phyloP scores from a whole-genome alignment of 2,113 vertebrate genomes.

The Myrmophylax atrothorax region DNA sequence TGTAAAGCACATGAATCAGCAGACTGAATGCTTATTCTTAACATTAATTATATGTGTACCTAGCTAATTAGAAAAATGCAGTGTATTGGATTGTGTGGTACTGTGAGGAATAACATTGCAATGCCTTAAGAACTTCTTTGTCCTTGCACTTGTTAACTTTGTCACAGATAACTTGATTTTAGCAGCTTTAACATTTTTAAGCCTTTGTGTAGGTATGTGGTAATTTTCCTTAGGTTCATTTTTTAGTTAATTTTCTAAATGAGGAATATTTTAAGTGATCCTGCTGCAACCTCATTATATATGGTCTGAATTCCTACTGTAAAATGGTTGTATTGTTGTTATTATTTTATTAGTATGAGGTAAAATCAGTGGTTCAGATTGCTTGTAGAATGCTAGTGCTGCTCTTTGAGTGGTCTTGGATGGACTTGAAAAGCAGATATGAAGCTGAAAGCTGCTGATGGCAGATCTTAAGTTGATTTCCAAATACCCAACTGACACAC shows the following conservation, averaged over 20 bases:
- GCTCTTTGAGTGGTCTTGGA: not conserved
- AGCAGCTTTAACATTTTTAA: not conserved
- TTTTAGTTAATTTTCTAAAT: not conserved
- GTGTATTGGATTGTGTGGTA: not conserved
- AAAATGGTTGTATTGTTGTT: not conserved
- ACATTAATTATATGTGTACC: not conserved
- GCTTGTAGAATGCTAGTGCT: not conserved
- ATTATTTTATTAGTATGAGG: not conserved
- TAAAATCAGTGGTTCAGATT: not conserved
- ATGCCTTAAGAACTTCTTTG: not conserved
- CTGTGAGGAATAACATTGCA: not conserved
- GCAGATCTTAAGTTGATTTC: not conserved
- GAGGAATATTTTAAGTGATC: not conserved
- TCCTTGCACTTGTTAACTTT: not conserved
- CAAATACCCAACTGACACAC: not conserved
- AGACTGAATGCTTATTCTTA: not conserved
- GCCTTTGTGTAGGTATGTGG: not conserved
- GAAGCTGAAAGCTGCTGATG: not conserved
- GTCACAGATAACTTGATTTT: not conserved
- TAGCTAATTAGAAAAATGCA: not conserved
- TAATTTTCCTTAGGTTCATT: not conserved
- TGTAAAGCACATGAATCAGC: slow-evolving; percentile 1
- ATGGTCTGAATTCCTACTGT: not conserved
- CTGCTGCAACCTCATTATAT: not conserved
- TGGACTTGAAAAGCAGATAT: not conserved